These are phyloP conservation scores for Paguma larvata DNA, from an alignment of 2,797 vertebrate species.

Conservation along the genomic window DNA sequence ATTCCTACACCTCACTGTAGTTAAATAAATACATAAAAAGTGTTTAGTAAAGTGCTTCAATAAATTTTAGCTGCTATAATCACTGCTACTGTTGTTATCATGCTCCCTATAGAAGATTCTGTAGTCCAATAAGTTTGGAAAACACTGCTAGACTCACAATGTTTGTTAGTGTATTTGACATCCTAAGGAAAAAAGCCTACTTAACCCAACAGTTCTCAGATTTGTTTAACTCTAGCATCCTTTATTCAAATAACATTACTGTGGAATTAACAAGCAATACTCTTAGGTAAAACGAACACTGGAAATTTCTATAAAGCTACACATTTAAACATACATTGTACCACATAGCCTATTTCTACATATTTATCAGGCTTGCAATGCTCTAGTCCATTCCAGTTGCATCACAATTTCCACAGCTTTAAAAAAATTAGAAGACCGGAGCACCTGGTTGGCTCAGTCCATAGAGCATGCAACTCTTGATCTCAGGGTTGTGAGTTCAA, in stretches of 20 bases:
- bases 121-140: not conserved
- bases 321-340: slow-evolving; percentile 33
- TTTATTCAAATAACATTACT: slow-evolving; percentile 45
- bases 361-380: slow-evolving; percentile 25
- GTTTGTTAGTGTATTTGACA: not conserved
- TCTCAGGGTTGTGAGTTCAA: not conserved
- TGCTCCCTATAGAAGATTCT: not conserved
- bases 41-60: slow-evolving; percentile 11
- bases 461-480: not conserved
- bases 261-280: not conserved
- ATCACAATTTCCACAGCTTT: slow-evolving; percentile 38
- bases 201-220: slow-evolving; percentile 1
- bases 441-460: not conserved
- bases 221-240: slow-evolving; percentile 45
- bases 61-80: not conserved
- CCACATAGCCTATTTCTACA: not conserved
- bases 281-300: not conserved
- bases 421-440: not conserved
- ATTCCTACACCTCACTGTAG: not conserved
- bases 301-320: not conserved
- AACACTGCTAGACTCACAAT: not conserved
- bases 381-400: slow-evolving; percentile 32
- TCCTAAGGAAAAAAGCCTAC: not conserved
- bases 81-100: not conserved
- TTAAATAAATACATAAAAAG: slow-evolving; percentile 3